Conservation (phyloP, 2,113 vertebrate genomes). For the Connochaetes taurinus region DNA sequence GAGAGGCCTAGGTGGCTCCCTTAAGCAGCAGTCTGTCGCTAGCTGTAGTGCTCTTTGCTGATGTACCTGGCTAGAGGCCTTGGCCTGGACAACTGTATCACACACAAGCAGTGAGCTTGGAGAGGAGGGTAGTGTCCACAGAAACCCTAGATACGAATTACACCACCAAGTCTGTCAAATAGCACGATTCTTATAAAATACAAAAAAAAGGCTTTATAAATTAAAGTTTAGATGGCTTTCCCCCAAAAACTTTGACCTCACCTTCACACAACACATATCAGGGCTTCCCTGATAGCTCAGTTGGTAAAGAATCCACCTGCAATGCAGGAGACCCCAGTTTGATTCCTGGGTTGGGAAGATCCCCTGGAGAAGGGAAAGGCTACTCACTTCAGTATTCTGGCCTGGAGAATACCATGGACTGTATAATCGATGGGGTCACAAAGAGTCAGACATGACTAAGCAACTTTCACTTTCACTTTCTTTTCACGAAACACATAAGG, state of each 20-base stretch:
- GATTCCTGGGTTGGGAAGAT: not conserved
- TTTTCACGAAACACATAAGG: not conserved
- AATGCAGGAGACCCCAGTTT: not conserved
- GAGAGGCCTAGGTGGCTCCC: not conserved
- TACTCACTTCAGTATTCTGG: not conserved
- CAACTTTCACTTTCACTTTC: not conserved
- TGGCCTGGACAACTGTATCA: not conserved
- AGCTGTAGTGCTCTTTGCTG: not conserved
- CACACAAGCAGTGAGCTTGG: not conserved
- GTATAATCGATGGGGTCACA: not conserved
- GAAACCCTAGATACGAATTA: not conserved
- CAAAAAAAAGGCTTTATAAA: not conserved
- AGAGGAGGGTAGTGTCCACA: not conserved
- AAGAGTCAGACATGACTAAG: not conserved
- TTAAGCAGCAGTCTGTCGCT: not conserved
- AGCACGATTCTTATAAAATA: not conserved
- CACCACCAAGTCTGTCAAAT: not conserved
- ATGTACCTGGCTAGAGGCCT: not conserved
- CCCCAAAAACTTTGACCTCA: not conserved
- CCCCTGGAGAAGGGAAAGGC: not conserved
- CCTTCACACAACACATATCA: not conserved
- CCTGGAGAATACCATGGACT: not conserved
- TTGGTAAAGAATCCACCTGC: not conserved
- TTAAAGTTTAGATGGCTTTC: not conserved
- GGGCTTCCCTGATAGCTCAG: not conserved